Evolutionary conservation across 2,888 invertebrate species (phyloP).

Genomic region (Tetranychus truncatus): DNA sequence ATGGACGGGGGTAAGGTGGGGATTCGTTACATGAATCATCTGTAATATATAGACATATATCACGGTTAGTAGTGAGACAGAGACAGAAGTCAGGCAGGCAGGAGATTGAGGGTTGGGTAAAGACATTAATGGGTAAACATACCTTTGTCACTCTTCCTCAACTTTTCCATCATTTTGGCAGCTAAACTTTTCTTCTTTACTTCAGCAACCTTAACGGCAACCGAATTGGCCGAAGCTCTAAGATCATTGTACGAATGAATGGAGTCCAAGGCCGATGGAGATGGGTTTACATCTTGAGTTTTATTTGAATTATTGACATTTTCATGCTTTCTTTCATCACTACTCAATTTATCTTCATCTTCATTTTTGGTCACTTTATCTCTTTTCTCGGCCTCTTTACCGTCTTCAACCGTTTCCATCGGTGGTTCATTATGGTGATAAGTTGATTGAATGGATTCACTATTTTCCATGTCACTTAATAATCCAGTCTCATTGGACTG

Average conservation of each 20-base stretch:
- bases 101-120: background rate
- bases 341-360: background rate
- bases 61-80: background rate
- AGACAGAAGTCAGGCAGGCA: background rate
- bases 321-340: background rate
- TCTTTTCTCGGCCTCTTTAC: background rate
- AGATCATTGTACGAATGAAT: background rate
- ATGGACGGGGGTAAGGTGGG: background rate
- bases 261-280: background rate
- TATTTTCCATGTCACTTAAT: background rate
- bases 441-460: background rate
- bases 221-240: background rate
- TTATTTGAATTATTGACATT: background rate
- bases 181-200: conserved; percentile 1
- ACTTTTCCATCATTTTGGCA: conserved; percentile 4
- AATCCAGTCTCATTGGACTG: no score
- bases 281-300: background rate
- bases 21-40: background rate
- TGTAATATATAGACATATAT: background rate
- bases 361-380: background rate
- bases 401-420: no score
- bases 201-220: background rate
- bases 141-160: background rate
- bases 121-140: background rate
- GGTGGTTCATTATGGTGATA: background rate